Evolutionary conservation across 2,797 vertebrate genomes (phyloP), one percentile per base, ranked within the genome.

Genomic region (Cichlasoma orientale): DNA sequence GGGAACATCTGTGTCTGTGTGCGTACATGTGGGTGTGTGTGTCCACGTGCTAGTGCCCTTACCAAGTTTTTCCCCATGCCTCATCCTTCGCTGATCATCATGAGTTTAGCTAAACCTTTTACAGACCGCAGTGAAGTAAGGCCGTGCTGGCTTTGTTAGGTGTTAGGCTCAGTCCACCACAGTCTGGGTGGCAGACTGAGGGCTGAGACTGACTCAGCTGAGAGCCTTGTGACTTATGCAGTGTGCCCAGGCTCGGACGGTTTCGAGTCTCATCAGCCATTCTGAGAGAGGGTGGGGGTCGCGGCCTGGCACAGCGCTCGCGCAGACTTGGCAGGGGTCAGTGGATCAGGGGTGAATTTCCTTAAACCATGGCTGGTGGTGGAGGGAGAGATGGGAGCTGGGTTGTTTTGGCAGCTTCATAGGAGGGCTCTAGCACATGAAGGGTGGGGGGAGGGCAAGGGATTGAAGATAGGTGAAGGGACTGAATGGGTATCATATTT

Each of bases 191-290:
- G 92, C 85, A 88, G 85, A 87, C 89, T n/a, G 84, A 78, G 78
- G 52, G 72, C 83, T 78, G 83, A 84, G 76, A 47, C 77, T 73
- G 88, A 85, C 90, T 94, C 91, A 93, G 92, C 93, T 93, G 93
- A 94, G 91, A 91, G 84, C 90, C 93, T 92, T 88, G 91, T 92
- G 93, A 94, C 92, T 90, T 72, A 66, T 27, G 79, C 71, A 31
- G 77, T 58, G 80, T 78, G 87, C 74, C 84, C 77, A 16, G 72
- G 72, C 78, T 76, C 36, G 77, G 81, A 83, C 69, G 63, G 83
- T 87, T 74, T 88, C 79, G 41, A 66, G 80, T 87, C 88, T 81
- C 82, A 78, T 86, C 82, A 72, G 47, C 77, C 27, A 27, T 36
- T 84, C 78, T 76, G 77, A 85, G 71, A 80, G 84, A 38, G 33